Evolutionary conservation across 2,797 vertebrate genomes (phyloP), one percentile per base, ranked within the genome.

Genomic region (Lacerta agilis): DNA sequence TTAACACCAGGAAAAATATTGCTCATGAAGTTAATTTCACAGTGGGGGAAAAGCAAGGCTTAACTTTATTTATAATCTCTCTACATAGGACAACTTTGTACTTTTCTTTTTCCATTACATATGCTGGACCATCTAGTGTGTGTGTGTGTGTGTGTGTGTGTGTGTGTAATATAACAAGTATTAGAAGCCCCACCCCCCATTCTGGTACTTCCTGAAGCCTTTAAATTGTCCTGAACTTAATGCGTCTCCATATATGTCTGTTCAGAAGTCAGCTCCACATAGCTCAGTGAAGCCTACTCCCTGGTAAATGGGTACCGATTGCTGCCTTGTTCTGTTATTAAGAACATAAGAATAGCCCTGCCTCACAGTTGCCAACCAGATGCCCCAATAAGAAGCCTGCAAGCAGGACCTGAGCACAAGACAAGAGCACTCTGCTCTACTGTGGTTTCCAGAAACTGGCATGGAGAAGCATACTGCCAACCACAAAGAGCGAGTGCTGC

Each of bases 41-140:
- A 64, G 64, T 58, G 55, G 69, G 55, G 20, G 3, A 8, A 58
- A 75, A 36, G 29, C 75, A 79, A 83, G 36, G 29, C 90, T 93
- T 88, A 61, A 90, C 5, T 85, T 85, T 86, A 87, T 82, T 85
- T 86, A 88, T 82, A n/a, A 87, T 87, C 82, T 36, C 0, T 58
- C 61, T 29, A 85, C 13, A 61, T n/a, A 55, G 43, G 33, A 72
- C 66, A 49, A 33, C 15, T 71, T 64, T n/a, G 43, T 75, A 82
- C 7, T 6, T 81, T 72, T 20, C 4, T 79, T 81, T 73, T 73
- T 55, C 67, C 3, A 58, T 36, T 58, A 23, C 45, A 61, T 87
- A n/a, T 2, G 64, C 17, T 73, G 29, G 10, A 25, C 41, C 73
- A 67, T 49, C 33, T 49, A 17, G 13, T 41, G 38, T 41, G 38